Conservation (phyloP, 2,113 vertebrate species). For the Callopanchax toddi region DNA sequence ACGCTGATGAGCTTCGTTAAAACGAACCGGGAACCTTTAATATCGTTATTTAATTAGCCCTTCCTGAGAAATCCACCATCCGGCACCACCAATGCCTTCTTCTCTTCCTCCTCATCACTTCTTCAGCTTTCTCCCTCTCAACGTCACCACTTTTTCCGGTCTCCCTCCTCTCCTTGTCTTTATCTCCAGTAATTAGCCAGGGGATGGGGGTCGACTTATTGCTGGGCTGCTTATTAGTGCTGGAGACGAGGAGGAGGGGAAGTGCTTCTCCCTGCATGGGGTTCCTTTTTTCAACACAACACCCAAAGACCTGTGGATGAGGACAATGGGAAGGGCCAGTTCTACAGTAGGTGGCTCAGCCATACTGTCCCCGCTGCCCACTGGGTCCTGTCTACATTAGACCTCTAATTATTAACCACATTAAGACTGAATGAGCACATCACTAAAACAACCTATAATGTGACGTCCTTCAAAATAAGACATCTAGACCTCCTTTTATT, state of each 20-base stretch:
- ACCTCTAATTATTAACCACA: slow-evolving; percentile 67
- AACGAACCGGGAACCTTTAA: slow-evolving; percentile 81
- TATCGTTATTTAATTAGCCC: slow-evolving; percentile 84
- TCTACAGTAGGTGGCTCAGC: slow-evolving; percentile 72
- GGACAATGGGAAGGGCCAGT: slow-evolving; percentile 55
- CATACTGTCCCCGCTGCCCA: slow-evolving; percentile 74
- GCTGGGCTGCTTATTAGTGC: slow-evolving; percentile 49
- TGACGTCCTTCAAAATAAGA: neutral
- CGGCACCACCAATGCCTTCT: slow-evolving; percentile 41
- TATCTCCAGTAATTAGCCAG: slow-evolving; percentile 74
- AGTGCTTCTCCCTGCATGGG: slow-evolving; percentile 61
- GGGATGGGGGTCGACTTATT: slow-evolving; percentile 53
- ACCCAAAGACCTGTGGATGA: slow-evolving; percentile 51
- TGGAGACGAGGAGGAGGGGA: slow-evolving; percentile 44
- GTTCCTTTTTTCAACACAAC: slow-evolving; percentile 45
- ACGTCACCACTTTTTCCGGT: slow-evolving; percentile 63
- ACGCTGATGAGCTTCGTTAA: slow-evolving; percentile 83
- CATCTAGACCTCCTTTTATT: too few species aligned
- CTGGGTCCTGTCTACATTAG: slow-evolving; percentile 64
- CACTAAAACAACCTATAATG: too few species aligned
- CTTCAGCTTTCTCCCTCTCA: slow-evolving; percentile 40
- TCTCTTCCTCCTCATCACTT: slow-evolving; percentile 29
- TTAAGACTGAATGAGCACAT: slow-evolving; percentile 39
- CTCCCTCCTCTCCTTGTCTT: slow-evolving; percentile 60
- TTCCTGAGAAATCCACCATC: slow-evolving; percentile 78